These are phyloP conservation scores for Anoura caudifer DNA, from an alignment of 2,113 vertebrate genomes.

Conservation along the genomic window DNA sequence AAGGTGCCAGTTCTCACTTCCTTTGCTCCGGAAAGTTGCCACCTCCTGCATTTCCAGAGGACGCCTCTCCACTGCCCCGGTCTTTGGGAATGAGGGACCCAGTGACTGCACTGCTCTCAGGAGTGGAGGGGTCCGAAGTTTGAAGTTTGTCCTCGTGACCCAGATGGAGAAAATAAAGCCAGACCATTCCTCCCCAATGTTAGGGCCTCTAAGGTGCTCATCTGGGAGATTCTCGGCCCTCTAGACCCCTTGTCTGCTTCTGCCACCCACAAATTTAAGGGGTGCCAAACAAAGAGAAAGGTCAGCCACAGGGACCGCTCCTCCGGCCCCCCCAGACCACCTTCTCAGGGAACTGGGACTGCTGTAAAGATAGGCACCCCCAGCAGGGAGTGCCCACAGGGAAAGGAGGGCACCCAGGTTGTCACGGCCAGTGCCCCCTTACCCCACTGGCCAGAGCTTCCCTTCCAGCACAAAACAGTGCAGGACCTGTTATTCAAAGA, in stretches of 20 bases:
- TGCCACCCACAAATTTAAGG: not conserved
- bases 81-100: not conserved
- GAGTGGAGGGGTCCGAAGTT: not conserved
- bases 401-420: not conserved
- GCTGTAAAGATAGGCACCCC: not conserved
- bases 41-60: not conserved
- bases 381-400: not conserved
- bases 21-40: not conserved
- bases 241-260: not conserved
- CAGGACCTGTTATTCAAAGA: not conserved
- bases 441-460: not conserved
- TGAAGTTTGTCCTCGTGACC: fast-evolving
- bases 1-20: not conserved
- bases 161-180: not conserved
- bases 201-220: not conserved
- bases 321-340: not conserved
- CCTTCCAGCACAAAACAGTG: not conserved
- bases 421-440: not conserved
- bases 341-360: not conserved
- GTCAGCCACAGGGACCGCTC: too few relatives aligned
- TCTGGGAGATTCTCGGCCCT: not conserved
- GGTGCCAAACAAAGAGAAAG: not conserved
- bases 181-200: fast-evolving
- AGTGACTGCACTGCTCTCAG: not conserved
- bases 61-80: too few relatives aligned